phyloP scores from a whole-genome alignment of 2,888 invertebrate genomes.

The Tridacna gigas region DNA sequence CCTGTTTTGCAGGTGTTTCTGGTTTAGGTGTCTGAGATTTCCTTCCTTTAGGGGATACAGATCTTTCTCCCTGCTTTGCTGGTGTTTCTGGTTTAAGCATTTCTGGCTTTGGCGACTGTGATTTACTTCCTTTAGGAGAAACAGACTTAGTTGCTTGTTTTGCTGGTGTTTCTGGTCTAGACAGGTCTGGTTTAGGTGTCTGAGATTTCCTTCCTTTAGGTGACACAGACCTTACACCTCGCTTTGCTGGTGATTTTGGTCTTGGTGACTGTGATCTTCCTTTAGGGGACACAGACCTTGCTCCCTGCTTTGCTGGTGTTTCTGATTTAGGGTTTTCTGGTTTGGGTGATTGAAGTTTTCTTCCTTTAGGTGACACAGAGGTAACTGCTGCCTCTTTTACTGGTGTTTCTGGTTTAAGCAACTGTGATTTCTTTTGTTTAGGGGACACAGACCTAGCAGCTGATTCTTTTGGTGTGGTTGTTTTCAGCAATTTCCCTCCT shows the following conservation, averaged over 20 bases:
- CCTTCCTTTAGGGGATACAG: slow-evolving; percentile 24
- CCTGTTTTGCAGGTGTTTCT: slow-evolving; percentile 19
- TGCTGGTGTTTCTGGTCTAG: slow-evolving; percentile 8
- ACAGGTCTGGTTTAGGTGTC: slow-evolving; percentile 30
- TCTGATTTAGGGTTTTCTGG: no score
- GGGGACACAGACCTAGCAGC: neutral
- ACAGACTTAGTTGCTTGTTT: neutral
- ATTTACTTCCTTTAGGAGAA: neutral
- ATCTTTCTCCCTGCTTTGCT: neutral
- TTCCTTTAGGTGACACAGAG: neutral
- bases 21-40: slow-evolving; percentile 36
- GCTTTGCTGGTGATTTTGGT: slow-evolving; percentile 28
- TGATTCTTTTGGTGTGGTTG: neutral
- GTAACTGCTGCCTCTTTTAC: slow-evolving; percentile 2
- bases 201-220: slow-evolving; percentile 1
- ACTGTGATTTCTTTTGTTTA: neutral
- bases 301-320: slow-evolving; percentile 8
- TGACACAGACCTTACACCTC: slow-evolving; percentile 8
- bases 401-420: no score
- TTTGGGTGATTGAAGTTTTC: slow-evolving; percentile 1
- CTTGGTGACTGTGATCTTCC: slow-evolving; percentile 36
- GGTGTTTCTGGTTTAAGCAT: slow-evolving; percentile 22
- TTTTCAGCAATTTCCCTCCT: slow-evolving; percentile 5
- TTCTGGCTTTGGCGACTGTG: slow-evolving; percentile 21
- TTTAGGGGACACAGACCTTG: slow-evolving; percentile 21